Conservation (phyloP, 2,113 vertebrate genomes). For the Anseranas semipalmata region DNA sequence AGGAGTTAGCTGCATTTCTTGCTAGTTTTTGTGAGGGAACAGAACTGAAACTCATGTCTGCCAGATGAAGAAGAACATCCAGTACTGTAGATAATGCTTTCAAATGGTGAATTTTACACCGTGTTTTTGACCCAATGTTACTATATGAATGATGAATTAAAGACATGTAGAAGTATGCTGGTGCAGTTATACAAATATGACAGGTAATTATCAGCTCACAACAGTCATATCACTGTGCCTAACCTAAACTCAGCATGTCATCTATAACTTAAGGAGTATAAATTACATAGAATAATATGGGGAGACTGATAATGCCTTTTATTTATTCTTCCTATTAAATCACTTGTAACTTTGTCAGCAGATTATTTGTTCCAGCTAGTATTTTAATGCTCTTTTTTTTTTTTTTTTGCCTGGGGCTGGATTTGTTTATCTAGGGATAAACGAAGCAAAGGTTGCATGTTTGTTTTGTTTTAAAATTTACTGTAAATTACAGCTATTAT, state of each 20-base stretch:
- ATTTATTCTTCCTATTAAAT: not conserved
- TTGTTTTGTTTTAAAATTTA: not conserved
- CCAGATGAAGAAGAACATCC: not conserved
- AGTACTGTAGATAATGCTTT: not conserved
- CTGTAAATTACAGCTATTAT: not conserved
- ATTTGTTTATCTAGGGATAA: not conserved
- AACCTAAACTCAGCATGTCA: not conserved
- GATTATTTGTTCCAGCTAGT: not conserved
- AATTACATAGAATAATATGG: not conserved
- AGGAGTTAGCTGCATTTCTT: not conserved
- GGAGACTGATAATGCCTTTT: not conserved
- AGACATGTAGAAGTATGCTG: not conserved
- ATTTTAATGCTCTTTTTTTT: not conserved
- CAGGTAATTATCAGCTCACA: not conserved
- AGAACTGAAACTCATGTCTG: not conserved
- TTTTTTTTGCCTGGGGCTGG: not conserved
- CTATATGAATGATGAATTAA: rapidly evolving
- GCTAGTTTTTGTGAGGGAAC: not conserved
- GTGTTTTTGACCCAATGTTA: not conserved
- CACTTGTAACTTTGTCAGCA: not conserved
- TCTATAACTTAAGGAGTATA: not conserved
- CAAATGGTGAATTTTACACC: not conserved
- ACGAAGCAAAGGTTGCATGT: not conserved
- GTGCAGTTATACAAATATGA: not conserved
- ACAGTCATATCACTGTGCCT: not conserved